Base-by-base conservation (phyloP, 1,140 invertebrate genomes). In the Melipona quadrifasciata region DNA sequence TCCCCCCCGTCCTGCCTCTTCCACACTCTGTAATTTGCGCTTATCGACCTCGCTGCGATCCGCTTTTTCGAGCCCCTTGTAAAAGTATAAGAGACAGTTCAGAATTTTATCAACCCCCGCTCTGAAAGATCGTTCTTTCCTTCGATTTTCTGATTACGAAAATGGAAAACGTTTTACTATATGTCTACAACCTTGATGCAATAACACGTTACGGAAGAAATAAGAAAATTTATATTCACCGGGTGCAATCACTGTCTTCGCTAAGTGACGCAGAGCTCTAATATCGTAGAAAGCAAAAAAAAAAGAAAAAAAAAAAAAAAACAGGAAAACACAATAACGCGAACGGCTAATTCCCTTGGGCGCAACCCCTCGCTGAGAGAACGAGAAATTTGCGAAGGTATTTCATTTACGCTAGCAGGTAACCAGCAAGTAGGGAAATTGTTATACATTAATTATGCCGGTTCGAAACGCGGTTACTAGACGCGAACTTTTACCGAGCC, bases 1-100 rank as follows among this genome's bases (percentile, higher is more conserved):
- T 55, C 31, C 70, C 55, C 39, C 57, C 12, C 24, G 6, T 27
- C 51, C 31, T n/a, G 51, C 68, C 3, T 2, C 14, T 53, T 21
- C 47, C 76, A 65, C 76, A 53, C 73, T 34, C 39, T 83, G 74
- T 78, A 83, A 83, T 83, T 83, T 78, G 39, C 65, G 39, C 65
- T 83, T 83, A 83, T 83, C 53, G 81, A 78, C 65, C 39, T 53
- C 57, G 11, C 27, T 57, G 53, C 39, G 27, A 68, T 55, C 14
- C 39, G 19, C 19, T 55, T 74, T 74, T 55, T 51, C 73, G 21
- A 24, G 2, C 11, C 11, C 27, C 19, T 39, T 24, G 55, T 11
- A 4, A 21, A 61, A 51, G 21, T 34, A 39, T 17, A 57, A 16
- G 21, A 21, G 4, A 27, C 24, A n/a, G 55, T 73, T 73, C 21